These are phyloP conservation scores for Stegana nigrithorax DNA, from an alignment of 2,888 invertebrate species.

Conservation along the genomic window DNA sequence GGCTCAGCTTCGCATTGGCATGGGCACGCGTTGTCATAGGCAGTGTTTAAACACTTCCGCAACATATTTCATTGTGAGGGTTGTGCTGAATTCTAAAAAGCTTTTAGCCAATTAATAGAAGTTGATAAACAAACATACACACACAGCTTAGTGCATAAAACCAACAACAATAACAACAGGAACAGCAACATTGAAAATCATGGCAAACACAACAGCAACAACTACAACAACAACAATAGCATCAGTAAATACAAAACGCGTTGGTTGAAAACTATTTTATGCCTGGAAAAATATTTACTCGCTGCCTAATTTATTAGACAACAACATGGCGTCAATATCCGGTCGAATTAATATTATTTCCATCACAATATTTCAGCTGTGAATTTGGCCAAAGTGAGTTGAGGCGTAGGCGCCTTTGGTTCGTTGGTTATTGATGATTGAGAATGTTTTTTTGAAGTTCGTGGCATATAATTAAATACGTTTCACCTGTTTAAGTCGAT, in stretches of 20 bases:
- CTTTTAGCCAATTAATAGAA: constrained; percentile 17
- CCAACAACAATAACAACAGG: too few relatives aligned
- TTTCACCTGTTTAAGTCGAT: constrained; percentile 14
- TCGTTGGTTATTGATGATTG: constrained; percentile 12
- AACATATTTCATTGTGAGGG: constrained; percentile 8
- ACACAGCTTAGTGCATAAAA: too few relatives aligned
- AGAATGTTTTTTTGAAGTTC: constrained; percentile 1
- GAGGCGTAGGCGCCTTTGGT: not conserved
- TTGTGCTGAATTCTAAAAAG: not conserved
- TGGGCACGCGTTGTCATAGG: too few relatives aligned
- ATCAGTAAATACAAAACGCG: too few relatives aligned
- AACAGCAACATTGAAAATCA: too few relatives aligned
- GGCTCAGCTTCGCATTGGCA: too few relatives aligned
- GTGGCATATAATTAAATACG: constrained; percentile 16
- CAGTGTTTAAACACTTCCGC: too few relatives aligned
- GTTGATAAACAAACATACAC: too few relatives aligned
- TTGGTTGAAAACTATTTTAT: not conserved
- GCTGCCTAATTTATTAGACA: constrained; percentile 15
- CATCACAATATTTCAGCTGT: not conserved
- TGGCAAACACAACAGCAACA: too few relatives aligned
- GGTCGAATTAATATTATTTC: constrained; percentile 13
- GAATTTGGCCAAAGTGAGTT: too few relatives aligned
- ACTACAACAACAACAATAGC: too few relatives aligned
- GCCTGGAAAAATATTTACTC: not conserved
- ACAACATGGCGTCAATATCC: constrained; percentile 19